Evolutionary conservation across 2,797 vertebrate genomes (phyloP), one percentile per base, ranked within the genome.

Genomic region (Tenualosa ilisha): DNA sequence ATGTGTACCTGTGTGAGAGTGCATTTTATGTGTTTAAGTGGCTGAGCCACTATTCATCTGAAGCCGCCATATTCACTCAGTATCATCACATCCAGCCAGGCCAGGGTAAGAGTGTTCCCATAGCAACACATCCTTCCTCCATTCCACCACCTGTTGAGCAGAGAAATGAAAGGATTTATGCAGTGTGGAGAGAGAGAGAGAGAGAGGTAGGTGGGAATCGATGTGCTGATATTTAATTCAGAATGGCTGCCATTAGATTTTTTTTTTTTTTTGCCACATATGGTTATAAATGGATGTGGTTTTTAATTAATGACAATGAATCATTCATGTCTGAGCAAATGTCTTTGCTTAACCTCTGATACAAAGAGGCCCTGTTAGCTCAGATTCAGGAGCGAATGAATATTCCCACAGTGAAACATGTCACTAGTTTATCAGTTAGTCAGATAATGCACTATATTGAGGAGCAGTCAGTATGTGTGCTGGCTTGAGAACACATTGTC

Each of bases 121-220:
- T 94, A 89, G 93, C 92, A 93, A 96, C 94, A 91, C 92, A 90
- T 93, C 92, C 91, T 88, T 89, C 89, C 91, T 88, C 91, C 90
- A 92, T 93, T 89, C 89, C 89, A 89, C 92, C 95, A 96, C 95
- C 94, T 96, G 95, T 96, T 93, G 94, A 94, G 92, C 88, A 82
- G 88, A 90, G 88, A 92, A 90, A 91, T 92, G 88, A 93, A 90
- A 89, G 92, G 87, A 89, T 93, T 92, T 91, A 88, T 91, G 89
- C 13, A 90, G 92, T 49, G 22, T 11, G 37, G 72, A 43, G 37
- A 37, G 15, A 75, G 68, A 75, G 37, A 22, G 68, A 49, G 26
- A 43, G 79, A 24, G 63, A 84, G 43, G 83, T 63, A 54, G 86
- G 53, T 82, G 84, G 75, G 63, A 91, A 91, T 91, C 88, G 53